Evolutionary conservation across 2,888 invertebrate species (phyloP), one percentile per base, ranked within the genome.

Genomic region (Marronus borbonicus): DNA sequence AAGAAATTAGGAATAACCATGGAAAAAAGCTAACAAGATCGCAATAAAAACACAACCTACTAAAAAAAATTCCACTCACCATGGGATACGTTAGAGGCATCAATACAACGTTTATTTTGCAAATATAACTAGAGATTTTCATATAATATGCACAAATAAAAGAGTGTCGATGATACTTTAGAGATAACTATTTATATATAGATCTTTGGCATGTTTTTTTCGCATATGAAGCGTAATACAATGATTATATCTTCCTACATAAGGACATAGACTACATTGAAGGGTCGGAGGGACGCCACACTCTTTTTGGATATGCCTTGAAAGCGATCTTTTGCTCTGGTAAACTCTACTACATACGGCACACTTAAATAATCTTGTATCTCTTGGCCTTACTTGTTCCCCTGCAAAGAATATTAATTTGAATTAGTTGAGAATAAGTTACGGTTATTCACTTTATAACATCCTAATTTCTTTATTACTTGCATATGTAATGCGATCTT

Each of bases 221-320:
- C 20, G 55, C 55, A 58, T 58, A 8, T 58, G 55, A 58, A 58
- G 55, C 5, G 55, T 58, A 58, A 58, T 58, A 20, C 55, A 72
- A 50, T 77, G 77, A 20, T 77, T 77, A 52, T 77, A 77, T 50
- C 77, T 70, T 65, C 77, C 77, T 8, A 72, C 72, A 20, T 77
- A 77, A 8, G 77, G 62, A 64, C 77, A 77, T 24, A 77, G 52
- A 31, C 8, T 58, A 58, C 55, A 58, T 20, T 58, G 17, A 20
- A 58, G 55, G 4, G 55, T 20, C 10, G 55, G 55, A 20, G 55
- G 20, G 20, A 58, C 55, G 20, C 55, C 55, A 8, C 55, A 58
- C n/a, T 58, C 55, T 58, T 58, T 58, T 8, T 20, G 55, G 55
- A 58, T 58, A 17, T 58, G 55, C 20, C 55, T 17, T 20, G 55